phyloP scores from a whole-genome alignment of 2,888 invertebrate species.

The Drosophila neotestacea region DNA sequence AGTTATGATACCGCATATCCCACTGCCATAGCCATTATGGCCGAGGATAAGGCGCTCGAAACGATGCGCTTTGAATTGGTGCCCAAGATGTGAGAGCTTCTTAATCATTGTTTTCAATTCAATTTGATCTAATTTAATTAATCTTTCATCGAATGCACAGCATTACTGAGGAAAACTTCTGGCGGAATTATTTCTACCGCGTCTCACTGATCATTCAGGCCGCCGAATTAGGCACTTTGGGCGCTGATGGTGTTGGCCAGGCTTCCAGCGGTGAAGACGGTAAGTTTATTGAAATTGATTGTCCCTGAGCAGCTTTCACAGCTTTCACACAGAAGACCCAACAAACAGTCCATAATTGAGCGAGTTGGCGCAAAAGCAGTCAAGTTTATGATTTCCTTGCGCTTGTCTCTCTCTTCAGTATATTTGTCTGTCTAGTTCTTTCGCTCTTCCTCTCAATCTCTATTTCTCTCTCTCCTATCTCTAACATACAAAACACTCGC shows the following conservation, averaged over 20 bases:
- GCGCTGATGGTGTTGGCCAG: constrained; percentile 85
- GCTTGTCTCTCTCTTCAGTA: constrained; percentile 52
- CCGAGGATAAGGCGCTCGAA: constrained; percentile 97
- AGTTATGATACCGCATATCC: constrained; percentile 97
- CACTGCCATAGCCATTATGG: constrained; percentile 96
- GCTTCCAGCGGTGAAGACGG: constrained; percentile 85
- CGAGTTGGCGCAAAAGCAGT: constrained; percentile 25
- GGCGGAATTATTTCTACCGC: constrained; percentile 99
- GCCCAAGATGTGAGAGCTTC: constrained; percentile 96
- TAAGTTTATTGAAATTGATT: constrained; percentile 69
- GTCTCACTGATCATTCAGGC: constrained; percentile 99
- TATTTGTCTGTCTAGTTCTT: constrained; percentile 24
- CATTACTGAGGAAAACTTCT: constrained; percentile 98
- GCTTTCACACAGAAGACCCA: constrained; percentile 39
- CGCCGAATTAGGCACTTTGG: constrained; percentile 88
- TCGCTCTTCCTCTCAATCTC: constrained; percentile 16
- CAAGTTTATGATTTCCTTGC: constrained; percentile 53
- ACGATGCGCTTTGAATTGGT: constrained; percentile 99
- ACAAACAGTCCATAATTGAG: constrained; percentile 35
- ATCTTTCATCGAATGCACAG: constrained; percentile 85
- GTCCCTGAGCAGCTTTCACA: constrained; percentile 17
- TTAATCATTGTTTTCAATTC: neutral
- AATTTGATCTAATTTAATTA: neutral
- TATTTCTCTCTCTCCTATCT: constrained; percentile 36
- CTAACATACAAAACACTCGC: constrained; percentile 63